Conservation (phyloP, 2,797 vertebrate genomes). For the Carapus acus region DNA sequence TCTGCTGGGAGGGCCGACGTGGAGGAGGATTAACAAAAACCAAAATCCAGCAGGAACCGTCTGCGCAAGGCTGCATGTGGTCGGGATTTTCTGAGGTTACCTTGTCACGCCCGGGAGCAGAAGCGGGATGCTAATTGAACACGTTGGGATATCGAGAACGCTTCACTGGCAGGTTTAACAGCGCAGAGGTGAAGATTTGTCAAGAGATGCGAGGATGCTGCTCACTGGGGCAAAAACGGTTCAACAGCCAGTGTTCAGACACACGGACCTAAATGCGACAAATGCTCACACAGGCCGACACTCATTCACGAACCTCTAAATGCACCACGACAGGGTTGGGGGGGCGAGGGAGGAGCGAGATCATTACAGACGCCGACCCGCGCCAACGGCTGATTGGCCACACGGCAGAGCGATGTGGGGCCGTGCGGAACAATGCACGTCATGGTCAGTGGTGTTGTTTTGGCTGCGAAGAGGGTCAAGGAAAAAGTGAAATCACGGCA, state of each 20-base stretch:
- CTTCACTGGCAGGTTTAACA: slow-evolving; percentile 26
- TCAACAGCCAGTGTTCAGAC: slow-evolving; percentile 73
- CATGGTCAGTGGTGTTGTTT: slow-evolving; percentile 43
- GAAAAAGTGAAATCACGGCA: slow-evolving; percentile 1
- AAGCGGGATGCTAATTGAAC: no score
- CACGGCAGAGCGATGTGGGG: slow-evolving; percentile 29
- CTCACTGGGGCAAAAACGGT: slow-evolving; percentile 70
- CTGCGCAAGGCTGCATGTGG: no score
- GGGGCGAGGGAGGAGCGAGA: slow-evolving; percentile 42
- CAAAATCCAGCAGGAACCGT: no score
- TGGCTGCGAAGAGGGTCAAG: slow-evolving; percentile 32
- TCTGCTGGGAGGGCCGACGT: slow-evolving; percentile 14
- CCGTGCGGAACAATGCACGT: slow-evolving; percentile 50
- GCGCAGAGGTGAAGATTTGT: slow-evolving; percentile 30
- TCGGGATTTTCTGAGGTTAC: not conserved
- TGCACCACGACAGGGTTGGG: slow-evolving; percentile 67
- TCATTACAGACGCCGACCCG: slow-evolving; percentile 62
- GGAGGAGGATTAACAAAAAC: not conserved
- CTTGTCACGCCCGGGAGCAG: not conserved
- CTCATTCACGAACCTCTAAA: not conserved
- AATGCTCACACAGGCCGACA: not conserved
- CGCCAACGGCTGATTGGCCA: slow-evolving; percentile 53
- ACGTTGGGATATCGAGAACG: not conserved
- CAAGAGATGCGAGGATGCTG: slow-evolving; percentile 56
- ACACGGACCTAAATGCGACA: slow-evolving; percentile 44